Conservation (phyloP, 2,888 invertebrate species). For the Scrobipalpa costella region DNA sequence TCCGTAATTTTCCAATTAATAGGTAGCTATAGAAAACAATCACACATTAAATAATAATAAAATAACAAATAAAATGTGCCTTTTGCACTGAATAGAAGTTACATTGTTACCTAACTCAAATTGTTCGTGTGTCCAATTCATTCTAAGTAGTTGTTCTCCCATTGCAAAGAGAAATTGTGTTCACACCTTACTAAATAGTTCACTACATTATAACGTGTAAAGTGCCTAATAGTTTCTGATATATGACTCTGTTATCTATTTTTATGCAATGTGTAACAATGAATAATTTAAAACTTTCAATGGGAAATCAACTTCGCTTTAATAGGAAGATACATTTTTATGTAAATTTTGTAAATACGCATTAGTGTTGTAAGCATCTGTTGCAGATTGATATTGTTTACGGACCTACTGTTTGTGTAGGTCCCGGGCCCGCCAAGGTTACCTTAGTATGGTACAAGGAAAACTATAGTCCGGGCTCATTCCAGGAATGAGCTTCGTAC, state of each 20-base stretch:
- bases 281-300: neutral
- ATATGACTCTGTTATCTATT: neutral
- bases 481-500: neutral
- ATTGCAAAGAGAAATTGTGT: conserved; percentile 2
- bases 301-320: conserved; percentile 9
- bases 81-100: conserved; percentile 42
- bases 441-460: conserved; percentile 20
- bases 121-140: conserved; percentile 23
- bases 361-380: conserved; percentile 57
- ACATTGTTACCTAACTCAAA: conserved; percentile 14
- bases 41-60: neutral
- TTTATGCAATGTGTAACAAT: neutral
- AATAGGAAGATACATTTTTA: conserved; percentile 32
- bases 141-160: conserved; percentile 14
- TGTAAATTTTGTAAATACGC: conserved; percentile 73
- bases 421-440: conserved; percentile 20
- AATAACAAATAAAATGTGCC: conserved; percentile 38
- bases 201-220: neutral
- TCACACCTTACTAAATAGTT: neutral
- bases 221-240: neutral
- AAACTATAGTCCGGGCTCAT: neutral
- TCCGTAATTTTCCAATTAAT: conserved; percentile 1
- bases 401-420: conserved; percentile 5
- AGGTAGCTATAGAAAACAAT: neutral
- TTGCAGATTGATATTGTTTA: conserved; percentile 40